Base-by-base conservation (phyloP, 1,140 invertebrate species). In the Ceratitis capitata region DNA sequence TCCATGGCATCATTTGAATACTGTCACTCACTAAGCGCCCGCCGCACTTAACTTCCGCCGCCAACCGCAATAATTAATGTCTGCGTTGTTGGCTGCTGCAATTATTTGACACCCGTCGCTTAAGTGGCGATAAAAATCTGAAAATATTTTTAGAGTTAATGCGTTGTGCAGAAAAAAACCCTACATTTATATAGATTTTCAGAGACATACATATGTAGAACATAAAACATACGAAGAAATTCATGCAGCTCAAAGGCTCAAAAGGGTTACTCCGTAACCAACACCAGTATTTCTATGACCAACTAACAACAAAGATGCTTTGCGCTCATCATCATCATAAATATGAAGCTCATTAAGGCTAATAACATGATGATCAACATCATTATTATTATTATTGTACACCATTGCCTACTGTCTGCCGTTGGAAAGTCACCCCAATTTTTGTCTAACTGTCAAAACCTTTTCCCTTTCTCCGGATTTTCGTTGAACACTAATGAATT, bases 21-120 rank as follows among this genome's bases (percentile, higher is more conserved):
- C n/a, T 39, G 2, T 9, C 16, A 23, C 23, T n/a, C 4, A 7
- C 19, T 16, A 6, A 26, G 19, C 69, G 69, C 7, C n/a, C 19
- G n/a, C 39, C 16, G 35, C 39, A 35, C 12, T 12, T 23, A 23
- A 78, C 19, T 78, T 23, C 14, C 42, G 45, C 69, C 69, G 69
- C 69, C 42, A 78, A n/a, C 69, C 69, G 32, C 69, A 78, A 45
- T 42, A 78, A 78, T 78, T 78, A 78, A 9, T n/a, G n/a, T 39
- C 42, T 7, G 39, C 69, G 45, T 78, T 78, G 42, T 45, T 42
- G 19, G 39, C n/a, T n/a, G n/a, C n/a, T 12, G 69, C 69, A 78
- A 78, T 78, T 78, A 78, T 78, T 78, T 78, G 69, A 45, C 69
- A 78, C 69, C 69, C 69, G 69, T 45, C 39, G 69, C 39, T 45